Base-by-base conservation (phyloP, 2,888 invertebrate genomes). In the Phorcus lineatus region DNA sequence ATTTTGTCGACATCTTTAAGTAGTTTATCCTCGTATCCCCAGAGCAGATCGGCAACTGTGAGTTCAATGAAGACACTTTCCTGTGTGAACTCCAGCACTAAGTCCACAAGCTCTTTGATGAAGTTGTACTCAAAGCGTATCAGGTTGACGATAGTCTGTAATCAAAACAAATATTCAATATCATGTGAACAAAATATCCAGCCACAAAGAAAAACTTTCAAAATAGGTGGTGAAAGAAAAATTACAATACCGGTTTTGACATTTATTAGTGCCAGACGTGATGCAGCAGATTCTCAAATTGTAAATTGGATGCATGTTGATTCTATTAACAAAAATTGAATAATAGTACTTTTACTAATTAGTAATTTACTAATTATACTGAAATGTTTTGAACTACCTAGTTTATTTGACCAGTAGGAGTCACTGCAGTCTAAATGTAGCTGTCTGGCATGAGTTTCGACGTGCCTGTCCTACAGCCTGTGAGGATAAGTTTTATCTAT, bases 71-170 rank as follows among this genome's bases (percentile, higher is more conserved):
- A 90, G 9, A 90, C 80, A 0, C 81, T 79, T 70, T 88, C 88
- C 87, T 98, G 97, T 95, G 97, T 96, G 17, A 80, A 80, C 9
- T 82, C 76, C 31, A 89, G 74, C 9, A 88, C 13, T 0, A 81
- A 11, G 28, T 88, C 84, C 0, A 83, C 86, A 0, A 84, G 11
- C 13, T 83, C 83, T 78, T 87, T 82, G 17, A 90, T 24, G 11
- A 77, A 74, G 7, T 62, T 40, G 76, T 84, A 85, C 77, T 88
- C 87, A n/a, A 79, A 79, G 62, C 84, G 82, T 36, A 89, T 79
- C 54, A 89, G 28, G 47, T 88, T 87, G 16, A 84, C 86, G 24
- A 89, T 81, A 0, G 86, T 81, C 89, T 89, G 86, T 22, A 85
- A 85, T 6, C 79, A 52, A 19, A 19, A 57, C 13, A 19, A 4